These are phyloP conservation scores for Salpingus planirostris DNA, from an alignment of 2,888 invertebrate genomes.

Conservation along the genomic window DNA sequence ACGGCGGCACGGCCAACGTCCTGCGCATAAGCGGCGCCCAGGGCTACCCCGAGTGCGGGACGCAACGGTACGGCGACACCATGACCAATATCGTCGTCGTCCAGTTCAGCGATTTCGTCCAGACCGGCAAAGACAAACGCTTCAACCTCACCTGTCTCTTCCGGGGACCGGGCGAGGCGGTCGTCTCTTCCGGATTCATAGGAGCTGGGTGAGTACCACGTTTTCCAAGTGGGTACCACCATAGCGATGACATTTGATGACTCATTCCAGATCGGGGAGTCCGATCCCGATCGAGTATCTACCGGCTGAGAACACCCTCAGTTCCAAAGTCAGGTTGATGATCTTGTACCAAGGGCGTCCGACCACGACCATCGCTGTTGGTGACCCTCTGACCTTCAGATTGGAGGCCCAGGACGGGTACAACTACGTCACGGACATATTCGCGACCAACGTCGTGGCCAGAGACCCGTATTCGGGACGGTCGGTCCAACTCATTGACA, in stretches of 20 bases:
- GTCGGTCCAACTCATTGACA: conserved; percentile 81
- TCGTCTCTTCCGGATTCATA: conserved; percentile 87
- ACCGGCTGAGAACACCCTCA: conserved; percentile 83
- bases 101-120: conserved; percentile 88
- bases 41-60: conserved; percentile 91
- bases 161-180: conserved; percentile 85
- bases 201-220: conserved; percentile 61
- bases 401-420: conserved; percentile 84
- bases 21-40: conserved; percentile 80
- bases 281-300: conserved; percentile 89
- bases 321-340: conserved; percentile 76
- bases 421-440: conserved; percentile 81
- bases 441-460: conserved; percentile 87
- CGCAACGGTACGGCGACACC: conserved; percentile 77
- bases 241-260: too few relatives aligned
- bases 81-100: conserved; percentile 92
- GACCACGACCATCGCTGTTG: conserved; percentile 88
- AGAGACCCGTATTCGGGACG: conserved; percentile 87
- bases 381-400: conserved; percentile 83
- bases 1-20: conserved; percentile 75
- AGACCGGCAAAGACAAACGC: conserved; percentile 81
- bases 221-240: background rate
- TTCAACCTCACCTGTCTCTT: conserved; percentile 90
- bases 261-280: conserved; percentile 68
- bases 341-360: conserved; percentile 86